Evolutionary conservation across 1,140 invertebrate species (phyloP), one percentile per base, ranked within the genome.

Genomic region (Arctopsyche grandis): DNA sequence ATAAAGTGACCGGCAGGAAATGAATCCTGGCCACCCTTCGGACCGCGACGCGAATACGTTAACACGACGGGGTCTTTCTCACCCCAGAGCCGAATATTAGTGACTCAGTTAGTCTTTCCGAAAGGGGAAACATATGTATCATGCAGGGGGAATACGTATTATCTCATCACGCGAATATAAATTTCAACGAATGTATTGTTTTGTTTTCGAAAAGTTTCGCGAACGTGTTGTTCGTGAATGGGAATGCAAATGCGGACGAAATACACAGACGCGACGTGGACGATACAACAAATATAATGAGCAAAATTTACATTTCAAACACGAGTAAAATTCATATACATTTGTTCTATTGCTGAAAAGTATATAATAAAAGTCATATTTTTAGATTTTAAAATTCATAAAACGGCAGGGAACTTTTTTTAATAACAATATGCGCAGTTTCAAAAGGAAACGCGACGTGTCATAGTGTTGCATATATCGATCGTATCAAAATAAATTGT

Each of bases 1-100:
- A 66, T 46, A 44, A 69, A 81, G 80, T 81, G 80, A 81, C 80
- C 80, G 71, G 77, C 60, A 81, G 80, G 80, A 81, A 81, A 81
- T 81, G 80, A 81, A 79, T 74, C 69, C 73, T 71, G 60, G 75
- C 79, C 80, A 74, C 66, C 60, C 71, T 56, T 48, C 58, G 76
- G 76, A 77, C 76, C 76, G 76, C 66, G 76, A 69, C 63, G n/a
- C 60, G 74, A 76, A 76, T 76, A 76, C 58, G 74, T 76, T 76
- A 76, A 44, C 74, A 44, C 19, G 14, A 12, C 48, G 48, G 48
- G 70, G n/a, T 26, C 74, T 43, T 43, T 26, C 76, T 26, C 63
- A 48, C 24, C 29, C 76, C 60, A n/a, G n/a, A n/a, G 56, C 16
- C 21, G 16, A 69, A 77, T 77, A 77, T 77, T 70, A 77, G 44